Percentiles rank a stretch among this genome's conserved stretches.
Conservation (phyloP, 2,888 invertebrate genomes). For the Alsophila aescularia region DNA sequence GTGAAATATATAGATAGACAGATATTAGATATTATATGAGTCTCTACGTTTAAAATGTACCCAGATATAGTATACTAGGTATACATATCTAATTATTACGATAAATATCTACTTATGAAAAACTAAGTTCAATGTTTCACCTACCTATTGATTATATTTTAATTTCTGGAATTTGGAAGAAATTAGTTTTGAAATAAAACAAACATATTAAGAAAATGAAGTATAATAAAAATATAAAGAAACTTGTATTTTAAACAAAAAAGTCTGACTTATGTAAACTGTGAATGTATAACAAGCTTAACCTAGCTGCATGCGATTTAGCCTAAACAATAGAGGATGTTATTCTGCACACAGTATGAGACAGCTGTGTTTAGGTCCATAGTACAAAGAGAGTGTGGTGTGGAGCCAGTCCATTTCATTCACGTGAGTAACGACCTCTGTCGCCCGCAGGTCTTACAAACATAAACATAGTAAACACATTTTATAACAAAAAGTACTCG, state of each 20-base stretch:
- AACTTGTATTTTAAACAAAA: background rate
- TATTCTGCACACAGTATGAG: background rate
- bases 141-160: background rate
- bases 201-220: background rate
- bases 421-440: background rate
- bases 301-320: constrained; percentile 20
- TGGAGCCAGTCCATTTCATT: constrained; percentile 3
- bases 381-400: background rate
- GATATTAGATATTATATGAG: too few relatives aligned
- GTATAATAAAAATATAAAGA: background rate
- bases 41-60: too few relatives aligned
- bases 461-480: constrained; percentile 30
- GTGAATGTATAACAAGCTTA: background rate
- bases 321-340: background rate
- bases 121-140: background rate
- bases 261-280: background rate
- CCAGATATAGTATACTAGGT: too few relatives aligned
- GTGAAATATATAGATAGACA: too few relatives aligned
- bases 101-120: background rate
- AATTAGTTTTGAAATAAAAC: background rate
- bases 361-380: background rate
- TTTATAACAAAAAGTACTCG: background rate
- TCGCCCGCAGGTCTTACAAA: too few relatives aligned
- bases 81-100: too few relatives aligned
- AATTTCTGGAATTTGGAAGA: background rate